Evolutionary conservation across 1,140 invertebrate species (phyloP).

Genomic region (Maniola jurtina): DNA sequence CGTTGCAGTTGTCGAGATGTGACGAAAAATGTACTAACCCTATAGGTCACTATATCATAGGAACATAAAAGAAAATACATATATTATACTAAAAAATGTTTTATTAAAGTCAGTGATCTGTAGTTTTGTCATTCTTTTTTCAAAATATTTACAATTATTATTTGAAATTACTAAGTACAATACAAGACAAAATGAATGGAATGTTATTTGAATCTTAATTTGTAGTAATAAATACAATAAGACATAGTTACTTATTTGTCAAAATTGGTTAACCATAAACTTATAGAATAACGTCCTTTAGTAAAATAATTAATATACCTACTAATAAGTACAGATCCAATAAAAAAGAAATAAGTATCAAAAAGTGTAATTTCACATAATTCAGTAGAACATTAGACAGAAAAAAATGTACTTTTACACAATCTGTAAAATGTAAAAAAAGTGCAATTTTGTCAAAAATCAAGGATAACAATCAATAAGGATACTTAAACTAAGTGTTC

Average conservation of each 20-base stretch:
- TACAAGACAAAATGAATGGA: constrained; percentile 59
- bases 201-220: constrained; percentile 46
- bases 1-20: no score
- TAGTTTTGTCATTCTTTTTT: constrained; percentile 44
- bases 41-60: background rate
- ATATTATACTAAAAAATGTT: constrained; percentile 51
- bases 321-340: background rate
- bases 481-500: no score
- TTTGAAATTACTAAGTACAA: constrained; percentile 67
- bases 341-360: no score
- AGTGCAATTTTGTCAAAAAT: no score
- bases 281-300: constrained; percentile 21
- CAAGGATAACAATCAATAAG: no score
- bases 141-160: constrained; percentile 61
- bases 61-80: constrained; percentile 28
- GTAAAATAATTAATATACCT: background rate
- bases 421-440: no score
- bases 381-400: no score
- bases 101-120: constrained; percentile 69
- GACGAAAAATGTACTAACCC: no score
- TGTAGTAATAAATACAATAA: constrained; percentile 23
- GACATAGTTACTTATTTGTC: constrained; percentile 11
- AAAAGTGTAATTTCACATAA: no score
- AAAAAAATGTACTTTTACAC: no score
- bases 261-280: constrained; percentile 8